Base-by-base conservation (phyloP, 2,113 vertebrate genomes). In the Charadrius vociferus region DNA sequence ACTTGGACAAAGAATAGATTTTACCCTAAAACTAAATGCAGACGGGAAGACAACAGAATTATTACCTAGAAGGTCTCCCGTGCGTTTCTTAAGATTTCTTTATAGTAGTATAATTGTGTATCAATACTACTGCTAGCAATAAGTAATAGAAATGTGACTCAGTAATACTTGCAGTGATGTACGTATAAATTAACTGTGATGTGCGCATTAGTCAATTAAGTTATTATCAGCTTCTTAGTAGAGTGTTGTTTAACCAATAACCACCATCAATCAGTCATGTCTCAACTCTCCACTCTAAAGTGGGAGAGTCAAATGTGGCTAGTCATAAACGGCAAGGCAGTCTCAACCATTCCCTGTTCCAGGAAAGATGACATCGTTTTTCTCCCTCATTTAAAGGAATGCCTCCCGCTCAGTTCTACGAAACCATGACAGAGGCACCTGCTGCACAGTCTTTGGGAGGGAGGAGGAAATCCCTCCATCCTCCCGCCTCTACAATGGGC, bases 281-380 rank as follows among this genome's bases (percentile, higher is more conserved):
- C 29, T 18, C 2, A 0, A 49, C 22, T 75, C 12, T 74, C 24
- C n/a, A 23, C 13, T 84, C 11, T 14, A 49, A 81, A 84, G 4
- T 7, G 32, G 6, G 29, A 49, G 19, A 92, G 8, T 21, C 29
- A 67, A 79, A 88, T 0, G 0, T 12, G 3, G 19, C 29, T n/a
- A 68, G 56, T 72, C 19, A 45, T 30, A 79, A 53, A 78, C 5
- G 26, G 43, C 34, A 75, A 68, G 32, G 85, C 5, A 72, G 30
- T 41, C 29, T 63, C 43, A 80, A 22, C 2, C 10, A 72, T 4
- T 37, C 5, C 23, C 39, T 77, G 43, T n/a, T 52, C 26, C 34
- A 65, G 1, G 11, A 73, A 80, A 78, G 21, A 65, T 12, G 3
- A 41, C 1, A 7, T 29, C 8, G 45, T 3, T 71, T 72, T 81